phyloP scores from a whole-genome alignment of 2,113 vertebrate species.

The Sorex fumeus region DNA sequence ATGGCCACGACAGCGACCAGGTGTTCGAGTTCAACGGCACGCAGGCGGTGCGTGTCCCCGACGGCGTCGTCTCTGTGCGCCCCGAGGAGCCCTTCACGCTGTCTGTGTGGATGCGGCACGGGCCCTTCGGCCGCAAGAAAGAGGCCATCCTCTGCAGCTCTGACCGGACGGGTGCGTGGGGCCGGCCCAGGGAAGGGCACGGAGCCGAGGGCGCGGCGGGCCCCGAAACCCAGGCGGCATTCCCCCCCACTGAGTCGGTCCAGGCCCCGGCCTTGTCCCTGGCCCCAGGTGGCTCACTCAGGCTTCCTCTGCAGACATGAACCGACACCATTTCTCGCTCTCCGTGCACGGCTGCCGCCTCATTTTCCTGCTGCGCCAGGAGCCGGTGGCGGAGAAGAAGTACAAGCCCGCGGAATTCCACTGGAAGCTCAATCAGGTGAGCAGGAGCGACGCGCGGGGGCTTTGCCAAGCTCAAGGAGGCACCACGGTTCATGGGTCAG shows the following conservation, averaged over 20 bases:
- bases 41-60: constrained; percentile 95
- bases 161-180: constrained; percentile 94
- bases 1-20: constrained; percentile 98
- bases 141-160: constrained; percentile 98
- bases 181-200: background rate
- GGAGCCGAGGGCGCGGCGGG: no score
- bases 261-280: background rate
- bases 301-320: constrained; percentile 92
- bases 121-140: constrained; percentile 94
- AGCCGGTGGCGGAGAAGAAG: constrained; percentile 91
- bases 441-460: rapidly evolving
- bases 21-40: constrained; percentile 99
- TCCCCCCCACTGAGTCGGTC: background rate
- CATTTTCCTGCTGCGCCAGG: constrained; percentile 96
- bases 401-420: constrained; percentile 98
- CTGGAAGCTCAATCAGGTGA: constrained; percentile 97
- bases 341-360: constrained; percentile 97
- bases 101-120: constrained; percentile 98
- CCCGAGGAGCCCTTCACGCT: constrained; percentile 95
- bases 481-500: no score
- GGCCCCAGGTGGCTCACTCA: no score
- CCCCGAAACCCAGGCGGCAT: no score
- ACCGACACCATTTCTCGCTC: constrained; percentile 95
- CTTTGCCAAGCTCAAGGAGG: no score
- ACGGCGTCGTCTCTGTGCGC: constrained; percentile 91